Conservation (phyloP, 37 sponge, comb jelly and placozoan genomes). For the Agelas oroides region DNA sequence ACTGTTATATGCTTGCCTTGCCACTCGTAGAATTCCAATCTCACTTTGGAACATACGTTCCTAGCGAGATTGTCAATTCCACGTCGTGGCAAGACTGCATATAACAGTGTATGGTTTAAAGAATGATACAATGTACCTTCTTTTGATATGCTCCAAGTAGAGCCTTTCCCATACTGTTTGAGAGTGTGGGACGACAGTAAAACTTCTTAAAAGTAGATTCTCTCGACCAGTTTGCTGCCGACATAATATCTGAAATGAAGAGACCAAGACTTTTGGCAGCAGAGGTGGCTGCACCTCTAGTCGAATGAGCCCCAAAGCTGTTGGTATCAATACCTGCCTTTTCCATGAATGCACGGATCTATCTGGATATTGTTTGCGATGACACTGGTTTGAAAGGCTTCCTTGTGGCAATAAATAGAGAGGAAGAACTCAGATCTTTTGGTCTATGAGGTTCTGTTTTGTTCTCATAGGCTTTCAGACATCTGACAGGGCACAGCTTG, state of each 20-base stretch:
- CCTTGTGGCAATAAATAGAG: constrained; percentile 4
- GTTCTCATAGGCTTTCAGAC: background rate
- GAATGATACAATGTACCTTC: too few relatives aligned
- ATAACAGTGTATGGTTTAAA: constrained; percentile 1
- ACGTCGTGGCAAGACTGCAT: too few relatives aligned
- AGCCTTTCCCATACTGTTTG: background rate
- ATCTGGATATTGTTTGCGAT: background rate
- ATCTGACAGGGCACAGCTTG: constrained; percentile 28
- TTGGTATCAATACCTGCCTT: constrained; percentile 23
- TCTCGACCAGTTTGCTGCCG: constrained; percentile 31
- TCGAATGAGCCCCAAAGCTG: constrained; percentile 1
- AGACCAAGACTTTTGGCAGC: constrained; percentile 1
- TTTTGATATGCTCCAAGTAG: background rate
- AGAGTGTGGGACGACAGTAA: too few relatives aligned
- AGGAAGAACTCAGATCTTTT: background rate
- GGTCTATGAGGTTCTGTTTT: background rate
- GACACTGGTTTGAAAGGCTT: background rate
- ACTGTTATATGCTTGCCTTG: too few relatives aligned
- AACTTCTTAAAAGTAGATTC: constrained; percentile 37
- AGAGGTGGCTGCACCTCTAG: constrained; percentile 14
- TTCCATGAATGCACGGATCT: background rate
- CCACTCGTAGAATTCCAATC: too few relatives aligned
- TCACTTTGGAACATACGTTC: too few relatives aligned
- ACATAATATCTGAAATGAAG: constrained; percentile 5
- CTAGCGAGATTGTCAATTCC: background rate